Conservation (phyloP, 1,140 invertebrate genomes). For the Drosophila carrolli region DNA sequence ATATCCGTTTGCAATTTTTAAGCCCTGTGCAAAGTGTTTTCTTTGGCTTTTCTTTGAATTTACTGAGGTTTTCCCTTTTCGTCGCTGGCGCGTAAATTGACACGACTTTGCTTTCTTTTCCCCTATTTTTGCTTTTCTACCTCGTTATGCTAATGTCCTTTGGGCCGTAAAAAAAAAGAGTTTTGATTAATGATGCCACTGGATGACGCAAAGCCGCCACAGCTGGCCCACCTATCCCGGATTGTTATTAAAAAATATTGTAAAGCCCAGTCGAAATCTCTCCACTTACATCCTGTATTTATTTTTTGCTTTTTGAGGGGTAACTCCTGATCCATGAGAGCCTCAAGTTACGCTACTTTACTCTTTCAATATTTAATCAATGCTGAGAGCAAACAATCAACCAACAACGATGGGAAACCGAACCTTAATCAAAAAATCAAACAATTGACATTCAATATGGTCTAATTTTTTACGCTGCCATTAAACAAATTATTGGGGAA, state of each 20-base stretch:
- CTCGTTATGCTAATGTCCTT: conserved; percentile 77
- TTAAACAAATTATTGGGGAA: conserved; percentile 82
- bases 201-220: conserved; percentile 51
- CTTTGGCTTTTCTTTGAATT: conserved; percentile 27
- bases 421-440: conserved; percentile 82
- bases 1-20: conserved; percentile 77
- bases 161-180: conserved; percentile 63
- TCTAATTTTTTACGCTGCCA: conserved; percentile 84
- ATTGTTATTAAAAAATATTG: conserved; percentile 44
- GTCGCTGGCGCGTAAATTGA: conserved; percentile 69
- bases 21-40: conserved; percentile 55
- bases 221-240: conserved; percentile 48
- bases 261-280: conserved; percentile 20
- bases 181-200: conserved; percentile 79
- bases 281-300: conserved; percentile 23
- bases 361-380: conserved; percentile 81
- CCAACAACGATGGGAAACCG: conserved; percentile 16
- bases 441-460: conserved; percentile 84
- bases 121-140: conserved; percentile 27
- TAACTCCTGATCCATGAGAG: conserved; percentile 14
- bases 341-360: conserved; percentile 69
- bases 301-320: conserved; percentile 4
- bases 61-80: conserved; percentile 4
- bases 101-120: conserved; percentile 73
- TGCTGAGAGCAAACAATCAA: conserved; percentile 48